A percentile compares a stretch with the other conserved stretches of the same genome.
Evolutionary conservation across 2,797 vertebrate genomes (phyloP).

Genomic region (Nasua narica): DNA sequence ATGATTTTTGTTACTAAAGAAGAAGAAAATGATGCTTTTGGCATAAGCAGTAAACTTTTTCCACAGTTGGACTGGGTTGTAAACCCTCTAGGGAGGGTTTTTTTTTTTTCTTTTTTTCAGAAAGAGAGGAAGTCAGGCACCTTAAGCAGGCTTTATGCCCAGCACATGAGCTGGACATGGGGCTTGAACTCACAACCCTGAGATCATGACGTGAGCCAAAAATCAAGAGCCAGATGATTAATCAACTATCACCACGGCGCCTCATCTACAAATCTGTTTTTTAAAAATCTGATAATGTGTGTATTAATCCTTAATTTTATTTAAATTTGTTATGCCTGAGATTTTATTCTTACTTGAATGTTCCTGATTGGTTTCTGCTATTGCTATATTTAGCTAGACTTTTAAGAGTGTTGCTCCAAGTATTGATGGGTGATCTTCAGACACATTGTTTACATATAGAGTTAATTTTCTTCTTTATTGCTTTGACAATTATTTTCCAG

Average conservation of each 20-base stretch:
- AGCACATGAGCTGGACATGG: not conserved
- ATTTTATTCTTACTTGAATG: slow-evolving; percentile 29
- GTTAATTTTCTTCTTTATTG: slow-evolving; percentile 13
- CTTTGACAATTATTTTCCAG: slow-evolving; percentile 7
- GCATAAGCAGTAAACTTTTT: not conserved
- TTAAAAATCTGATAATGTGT: not conserved
- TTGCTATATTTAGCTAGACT: slow-evolving; percentile 1
- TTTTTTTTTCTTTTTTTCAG: not conserved
- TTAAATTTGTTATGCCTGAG: not conserved
- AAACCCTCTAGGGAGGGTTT: too few relatives aligned
- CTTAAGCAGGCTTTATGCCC: not conserved
- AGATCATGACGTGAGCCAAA: not conserved
- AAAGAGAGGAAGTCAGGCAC: not conserved
- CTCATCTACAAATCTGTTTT: not conserved
- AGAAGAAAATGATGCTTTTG: not conserved
- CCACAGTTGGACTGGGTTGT: not conserved
- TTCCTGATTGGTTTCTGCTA: not conserved
- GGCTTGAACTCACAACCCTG: not conserved
- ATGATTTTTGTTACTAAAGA: not conserved
- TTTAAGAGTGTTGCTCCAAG: not conserved
- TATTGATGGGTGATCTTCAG: not conserved
- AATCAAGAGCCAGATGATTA: not conserved
- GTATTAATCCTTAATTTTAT: not conserved
- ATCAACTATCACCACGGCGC: not conserved
- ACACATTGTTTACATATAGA: not conserved